phyloP scores from a whole-genome alignment of 1,140 invertebrate species.

The Teleopsis dalmanni region DNA sequence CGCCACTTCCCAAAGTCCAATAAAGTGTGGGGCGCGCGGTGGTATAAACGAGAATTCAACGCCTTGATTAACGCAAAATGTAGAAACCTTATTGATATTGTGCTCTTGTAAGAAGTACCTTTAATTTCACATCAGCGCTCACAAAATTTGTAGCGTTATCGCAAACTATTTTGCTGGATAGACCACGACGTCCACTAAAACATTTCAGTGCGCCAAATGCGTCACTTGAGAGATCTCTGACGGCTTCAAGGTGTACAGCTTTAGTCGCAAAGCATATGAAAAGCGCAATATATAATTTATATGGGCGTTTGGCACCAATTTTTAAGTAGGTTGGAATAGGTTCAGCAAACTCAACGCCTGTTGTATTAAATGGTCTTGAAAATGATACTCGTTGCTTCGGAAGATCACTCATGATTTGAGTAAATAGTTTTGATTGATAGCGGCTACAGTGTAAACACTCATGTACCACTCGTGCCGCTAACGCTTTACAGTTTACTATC shows the following conservation, averaged over 20 bases:
- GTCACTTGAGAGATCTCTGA: constrained; percentile 28
- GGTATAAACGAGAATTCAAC: constrained; percentile 23
- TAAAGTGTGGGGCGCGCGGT: constrained; percentile 24
- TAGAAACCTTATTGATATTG: too few relatives aligned
- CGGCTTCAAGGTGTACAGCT: constrained; percentile 17
- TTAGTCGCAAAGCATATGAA: constrained; percentile 26
- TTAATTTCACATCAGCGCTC: constrained; percentile 13
- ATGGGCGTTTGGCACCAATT: constrained; percentile 7
- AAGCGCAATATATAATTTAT: constrained; percentile 25
- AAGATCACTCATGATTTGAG: too few relatives aligned
- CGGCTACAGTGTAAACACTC: too few relatives aligned
- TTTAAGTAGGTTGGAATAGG: too few relatives aligned
- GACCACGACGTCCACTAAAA: constrained; percentile 22
- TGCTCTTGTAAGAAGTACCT: too few relatives aligned
- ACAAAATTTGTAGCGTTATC: constrained; percentile 12
- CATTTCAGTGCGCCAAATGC: constrained; percentile 34
- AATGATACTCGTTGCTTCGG: too few relatives aligned
- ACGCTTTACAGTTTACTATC: too few relatives aligned
- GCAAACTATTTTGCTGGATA: background rate
- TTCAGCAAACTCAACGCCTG: too few relatives aligned
- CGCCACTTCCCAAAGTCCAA: constrained; percentile 26
- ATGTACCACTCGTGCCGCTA: too few relatives aligned
- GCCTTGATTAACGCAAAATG: too few relatives aligned
- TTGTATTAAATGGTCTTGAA: too few relatives aligned
- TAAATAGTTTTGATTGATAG: too few relatives aligned